Conservation (phyloP, 2,113 vertebrate species). For the Gobius niger region DNA sequence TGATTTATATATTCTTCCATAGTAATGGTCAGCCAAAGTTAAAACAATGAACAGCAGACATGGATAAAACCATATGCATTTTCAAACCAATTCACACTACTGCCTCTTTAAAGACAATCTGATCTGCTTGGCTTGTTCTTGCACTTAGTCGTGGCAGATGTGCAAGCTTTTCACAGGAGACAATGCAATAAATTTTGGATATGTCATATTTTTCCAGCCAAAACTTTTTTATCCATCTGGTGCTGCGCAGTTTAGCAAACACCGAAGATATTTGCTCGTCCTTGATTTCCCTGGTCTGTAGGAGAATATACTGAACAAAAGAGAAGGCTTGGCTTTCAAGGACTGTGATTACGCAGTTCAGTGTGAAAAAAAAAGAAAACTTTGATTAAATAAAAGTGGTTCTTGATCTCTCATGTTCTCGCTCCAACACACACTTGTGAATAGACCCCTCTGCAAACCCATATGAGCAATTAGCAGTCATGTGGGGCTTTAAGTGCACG, state of each 20-base stretch:
- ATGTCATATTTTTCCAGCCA: constrained; percentile 9
- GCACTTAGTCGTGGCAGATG: constrained; percentile 7
- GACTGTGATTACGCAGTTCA: constrained; percentile 21
- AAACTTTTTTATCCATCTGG: constrained; percentile 17
- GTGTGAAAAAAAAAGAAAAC: constrained; percentile 24
- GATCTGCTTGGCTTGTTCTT: neutral
- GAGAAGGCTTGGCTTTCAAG: constrained; percentile 17
- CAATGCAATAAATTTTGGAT: constrained; percentile 1
- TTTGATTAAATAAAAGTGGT: constrained; percentile 25
- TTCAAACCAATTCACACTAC: neutral
- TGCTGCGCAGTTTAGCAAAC: constrained; percentile 25
- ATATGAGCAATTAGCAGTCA: constrained; percentile 54
- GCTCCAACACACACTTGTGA: neutral
- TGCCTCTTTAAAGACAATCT: constrained; percentile 4
- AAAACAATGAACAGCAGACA: no score
- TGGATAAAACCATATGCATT: neutral
- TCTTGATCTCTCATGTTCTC: neutral
- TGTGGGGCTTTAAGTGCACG: constrained; percentile 56
- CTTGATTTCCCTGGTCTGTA: constrained; percentile 24
- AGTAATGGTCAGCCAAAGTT: no score
- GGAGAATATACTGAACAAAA: constrained; percentile 25
- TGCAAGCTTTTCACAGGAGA: constrained; percentile 12
- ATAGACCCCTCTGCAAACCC: constrained; percentile 34
- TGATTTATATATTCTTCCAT: no score
- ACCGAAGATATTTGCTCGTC: constrained; percentile 15